phyloP scores from a whole-genome alignment of 2,113 vertebrate species.

The Empidonax traillii region DNA sequence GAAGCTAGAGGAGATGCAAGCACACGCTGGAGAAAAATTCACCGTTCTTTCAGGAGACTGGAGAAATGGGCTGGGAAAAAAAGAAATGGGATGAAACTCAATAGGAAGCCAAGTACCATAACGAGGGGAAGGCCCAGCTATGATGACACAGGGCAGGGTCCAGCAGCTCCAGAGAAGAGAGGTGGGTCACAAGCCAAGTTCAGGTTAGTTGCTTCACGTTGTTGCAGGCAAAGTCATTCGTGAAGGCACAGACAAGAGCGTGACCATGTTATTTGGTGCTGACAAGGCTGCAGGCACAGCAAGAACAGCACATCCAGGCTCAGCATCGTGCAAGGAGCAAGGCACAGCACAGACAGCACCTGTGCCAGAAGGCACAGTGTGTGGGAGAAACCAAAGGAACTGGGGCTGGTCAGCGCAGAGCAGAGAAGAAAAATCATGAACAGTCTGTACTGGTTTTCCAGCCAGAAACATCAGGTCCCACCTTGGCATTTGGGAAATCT shows the following conservation, averaged over 20 bases:
- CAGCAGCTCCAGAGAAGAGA: neutral
- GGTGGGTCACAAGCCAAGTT: neutral
- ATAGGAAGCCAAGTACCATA: neutral
- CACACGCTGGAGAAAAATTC: neutral
- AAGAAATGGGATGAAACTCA: slow-evolving; percentile 19
- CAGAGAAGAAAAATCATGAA: neutral
- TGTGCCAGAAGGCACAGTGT: neutral
- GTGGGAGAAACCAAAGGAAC: neutral
- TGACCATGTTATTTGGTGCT: neutral
- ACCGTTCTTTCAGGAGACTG: neutral
- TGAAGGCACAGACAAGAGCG: neutral
- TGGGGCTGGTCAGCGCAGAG: accelerated
- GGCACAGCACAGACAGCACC: neutral
- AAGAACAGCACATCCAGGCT: neutral
- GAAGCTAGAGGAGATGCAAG: slow-evolving; percentile 15
- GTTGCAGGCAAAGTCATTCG: neutral
- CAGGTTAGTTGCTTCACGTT: neutral
- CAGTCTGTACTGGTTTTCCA: neutral
- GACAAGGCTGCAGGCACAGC: neutral
- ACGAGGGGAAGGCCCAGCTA: neutral
- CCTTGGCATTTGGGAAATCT: neutral
- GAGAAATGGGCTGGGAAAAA: slow-evolving; percentile 24
- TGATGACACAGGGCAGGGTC: neutral
- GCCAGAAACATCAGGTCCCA: neutral
- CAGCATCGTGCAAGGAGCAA: neutral